These are phyloP conservation scores for Semnornis frantzii DNA, from an alignment of 2,113 vertebrate genomes.

Conservation along the genomic window DNA sequence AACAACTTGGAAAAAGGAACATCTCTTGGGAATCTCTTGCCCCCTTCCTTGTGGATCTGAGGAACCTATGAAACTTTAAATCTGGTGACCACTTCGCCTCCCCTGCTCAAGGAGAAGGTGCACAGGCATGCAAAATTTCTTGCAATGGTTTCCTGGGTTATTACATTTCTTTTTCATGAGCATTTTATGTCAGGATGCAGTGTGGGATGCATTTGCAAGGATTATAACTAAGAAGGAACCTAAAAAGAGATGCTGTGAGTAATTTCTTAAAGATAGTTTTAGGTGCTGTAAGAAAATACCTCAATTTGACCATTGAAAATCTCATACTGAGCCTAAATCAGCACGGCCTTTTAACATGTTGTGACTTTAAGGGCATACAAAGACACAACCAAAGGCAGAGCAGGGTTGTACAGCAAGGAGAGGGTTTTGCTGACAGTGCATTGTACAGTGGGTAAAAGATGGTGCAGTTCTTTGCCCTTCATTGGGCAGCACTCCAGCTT, in stretches of 20 bases:
- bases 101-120: neutral
- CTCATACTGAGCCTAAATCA: neutral
- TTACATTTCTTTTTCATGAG: neutral
- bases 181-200: neutral
- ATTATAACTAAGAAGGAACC: neutral
- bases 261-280: neutral
- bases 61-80: neutral
- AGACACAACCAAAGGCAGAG: neutral
- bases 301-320: neutral
- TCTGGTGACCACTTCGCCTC: neutral
- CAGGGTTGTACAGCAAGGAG: neutral
- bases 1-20: neutral
- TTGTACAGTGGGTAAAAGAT: neutral
- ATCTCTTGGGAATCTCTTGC: neutral
- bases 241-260: neutral
- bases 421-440: neutral
- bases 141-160: neutral
- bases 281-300: neutral
- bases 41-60: neutral
- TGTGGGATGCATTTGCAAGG: neutral
- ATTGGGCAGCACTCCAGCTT: neutral
- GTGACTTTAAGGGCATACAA: neutral
- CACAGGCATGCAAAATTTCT: neutral
- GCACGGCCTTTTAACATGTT: neutral
- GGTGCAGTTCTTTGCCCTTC: neutral